Evolutionary conservation across 1,140 invertebrate genomes (phyloP).

Genomic region (Ceratosolen fusciceps): DNA sequence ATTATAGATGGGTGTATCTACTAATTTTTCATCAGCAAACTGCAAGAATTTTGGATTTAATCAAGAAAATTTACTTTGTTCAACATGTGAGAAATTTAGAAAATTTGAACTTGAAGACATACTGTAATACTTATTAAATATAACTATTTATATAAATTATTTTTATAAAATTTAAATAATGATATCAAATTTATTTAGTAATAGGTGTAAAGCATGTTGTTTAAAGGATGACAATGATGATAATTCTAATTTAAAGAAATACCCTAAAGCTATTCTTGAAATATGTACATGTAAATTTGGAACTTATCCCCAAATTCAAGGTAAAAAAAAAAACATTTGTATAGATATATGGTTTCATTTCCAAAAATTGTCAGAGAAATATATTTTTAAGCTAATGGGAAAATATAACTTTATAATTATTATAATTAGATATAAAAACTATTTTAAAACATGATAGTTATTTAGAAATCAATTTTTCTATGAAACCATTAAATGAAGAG

Average conservation of each 20-base stretch:
- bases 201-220: constrained; percentile 84
- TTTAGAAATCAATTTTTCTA: too few relatives aligned
- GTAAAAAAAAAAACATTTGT: constrained; percentile 60
- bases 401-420: too few relatives aligned
- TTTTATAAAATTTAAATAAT: background rate
- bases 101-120: constrained; percentile 82
- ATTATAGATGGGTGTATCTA: background rate
- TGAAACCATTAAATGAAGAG: too few relatives aligned
- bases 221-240: constrained; percentile 76
- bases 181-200: constrained; percentile 67
- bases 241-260: constrained; percentile 77
- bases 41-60: constrained; percentile 90
- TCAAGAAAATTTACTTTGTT: constrained; percentile 88
- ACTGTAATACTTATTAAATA: constrained; percentile 68
- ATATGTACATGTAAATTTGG: constrained; percentile 97
- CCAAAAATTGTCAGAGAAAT: too few relatives aligned
- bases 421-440: too few relatives aligned
- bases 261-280: constrained; percentile 89
- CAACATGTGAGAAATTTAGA: constrained; percentile 87
- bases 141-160: constrained; percentile 5
- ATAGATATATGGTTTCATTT: too few relatives aligned
- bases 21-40: constrained; percentile 84
- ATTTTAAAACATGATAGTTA: too few relatives aligned
- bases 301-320: constrained; percentile 95
- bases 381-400: too few relatives aligned